These are phyloP conservation scores for Tachypleus tridentatus DNA, from an alignment of 1,140 invertebrate species.

Conservation along the genomic window DNA sequence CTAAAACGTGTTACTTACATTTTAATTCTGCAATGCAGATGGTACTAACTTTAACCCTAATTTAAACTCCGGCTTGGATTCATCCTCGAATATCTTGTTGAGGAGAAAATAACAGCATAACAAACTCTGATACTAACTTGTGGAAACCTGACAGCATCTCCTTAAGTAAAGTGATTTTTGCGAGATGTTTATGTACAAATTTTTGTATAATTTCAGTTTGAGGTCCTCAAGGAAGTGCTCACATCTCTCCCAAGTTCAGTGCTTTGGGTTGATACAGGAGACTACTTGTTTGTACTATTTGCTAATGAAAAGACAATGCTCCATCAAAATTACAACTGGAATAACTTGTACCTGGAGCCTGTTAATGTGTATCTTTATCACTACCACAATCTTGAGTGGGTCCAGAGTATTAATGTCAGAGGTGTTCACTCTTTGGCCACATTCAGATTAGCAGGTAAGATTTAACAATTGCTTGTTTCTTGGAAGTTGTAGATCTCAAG, in stretches of 20 bases:
- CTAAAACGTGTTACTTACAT: no score
- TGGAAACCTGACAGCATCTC: no score
- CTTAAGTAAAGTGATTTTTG: no score
- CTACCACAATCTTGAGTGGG: slow-evolving; percentile 1
- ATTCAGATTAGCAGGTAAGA: slow-evolving; percentile 4
- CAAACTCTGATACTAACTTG: no score
- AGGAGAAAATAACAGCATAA: no score
- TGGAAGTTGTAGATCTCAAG: no score
- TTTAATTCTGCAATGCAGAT: no score
- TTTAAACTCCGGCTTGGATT: no score
- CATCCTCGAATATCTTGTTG: no score
- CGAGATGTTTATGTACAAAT: no score
- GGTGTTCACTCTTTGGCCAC: slow-evolving; percentile 8
- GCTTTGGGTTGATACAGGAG: background rate
- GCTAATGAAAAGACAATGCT: slow-evolving; percentile 10
- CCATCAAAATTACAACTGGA: background rate
- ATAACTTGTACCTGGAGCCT: slow-evolving; percentile 1
- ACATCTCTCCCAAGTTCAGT: background rate
- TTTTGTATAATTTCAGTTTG: no score
- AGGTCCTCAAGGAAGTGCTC: background rate
- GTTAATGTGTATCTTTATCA: slow-evolving; percentile 6
- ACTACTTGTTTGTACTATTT: slow-evolving; percentile 4
- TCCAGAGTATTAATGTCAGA: slow-evolving; percentile 3
- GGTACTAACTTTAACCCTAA: no score
- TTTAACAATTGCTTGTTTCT: background rate